These are phyloP conservation scores for Dioctria linearis DNA, from an alignment of 2,888 invertebrate species.

Conservation along the genomic window DNA sequence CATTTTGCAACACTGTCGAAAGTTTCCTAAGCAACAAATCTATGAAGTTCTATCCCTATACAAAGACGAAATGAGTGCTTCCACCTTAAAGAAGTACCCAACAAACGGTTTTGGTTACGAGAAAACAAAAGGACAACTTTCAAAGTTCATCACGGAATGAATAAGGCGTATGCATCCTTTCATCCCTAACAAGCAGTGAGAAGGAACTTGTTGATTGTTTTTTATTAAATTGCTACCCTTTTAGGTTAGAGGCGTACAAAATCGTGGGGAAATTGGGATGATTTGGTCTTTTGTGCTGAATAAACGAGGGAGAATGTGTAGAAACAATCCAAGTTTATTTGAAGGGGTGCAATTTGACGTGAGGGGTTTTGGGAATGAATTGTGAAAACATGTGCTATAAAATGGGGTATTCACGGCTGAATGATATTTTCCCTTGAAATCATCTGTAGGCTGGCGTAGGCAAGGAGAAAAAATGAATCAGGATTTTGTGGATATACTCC, in stretches of 20 bases:
- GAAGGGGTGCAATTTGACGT: too few species aligned
- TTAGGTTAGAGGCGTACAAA: too few species aligned
- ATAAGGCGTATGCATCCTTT: not conserved
- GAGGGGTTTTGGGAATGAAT: not conserved
- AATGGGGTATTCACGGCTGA: constrained; percentile 7
- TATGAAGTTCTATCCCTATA: too few species aligned
- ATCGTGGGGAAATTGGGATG: too few species aligned
- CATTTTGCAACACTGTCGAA: too few species aligned
- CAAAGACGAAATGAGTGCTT: too few species aligned
- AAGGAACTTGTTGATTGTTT: constrained; percentile 18
- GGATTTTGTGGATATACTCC: not conserved
- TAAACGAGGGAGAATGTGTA: not conserved
- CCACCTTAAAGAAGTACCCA: too few species aligned
- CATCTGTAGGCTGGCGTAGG: too few species aligned
- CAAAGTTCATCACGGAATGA: not conserved
- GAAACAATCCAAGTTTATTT: not conserved
- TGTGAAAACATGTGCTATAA: not conserved
- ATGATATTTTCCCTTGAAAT: not conserved
- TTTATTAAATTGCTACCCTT: not conserved
- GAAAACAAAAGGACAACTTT: too few species aligned
- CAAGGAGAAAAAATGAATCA: not conserved
- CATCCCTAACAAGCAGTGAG: not conserved
- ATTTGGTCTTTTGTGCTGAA: not conserved
- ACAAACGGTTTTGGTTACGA: too few species aligned
- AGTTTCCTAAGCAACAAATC: too few species aligned